Evolutionary conservation across 2,888 invertebrate genomes (phyloP).

Genomic region (Zelleria hepariella): DNA sequence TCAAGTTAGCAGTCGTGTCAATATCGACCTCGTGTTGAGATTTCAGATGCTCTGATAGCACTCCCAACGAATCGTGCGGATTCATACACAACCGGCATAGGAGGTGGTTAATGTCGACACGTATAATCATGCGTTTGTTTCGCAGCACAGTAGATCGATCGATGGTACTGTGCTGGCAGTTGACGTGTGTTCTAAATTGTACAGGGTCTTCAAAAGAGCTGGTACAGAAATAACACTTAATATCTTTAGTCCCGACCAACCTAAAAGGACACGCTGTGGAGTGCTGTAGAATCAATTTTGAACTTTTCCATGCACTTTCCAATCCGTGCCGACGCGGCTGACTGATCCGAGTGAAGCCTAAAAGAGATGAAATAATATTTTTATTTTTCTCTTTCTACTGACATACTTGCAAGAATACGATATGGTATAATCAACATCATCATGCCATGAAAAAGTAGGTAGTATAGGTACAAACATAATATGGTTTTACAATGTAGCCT

Average conservation of each 20-base stretch:
- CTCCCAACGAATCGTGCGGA: conserved; percentile 9
- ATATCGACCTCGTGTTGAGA: conserved; percentile 13
- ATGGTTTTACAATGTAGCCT: no score
- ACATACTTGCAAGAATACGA: neutral
- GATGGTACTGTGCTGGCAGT: neutral
- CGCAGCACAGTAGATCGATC: neutral
- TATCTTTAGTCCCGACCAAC: neutral
- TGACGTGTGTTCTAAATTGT: neutral
- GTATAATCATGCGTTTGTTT: neutral
- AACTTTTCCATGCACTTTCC: conserved; percentile 5
- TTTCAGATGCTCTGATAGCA: conserved; percentile 16
- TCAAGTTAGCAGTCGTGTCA: neutral
- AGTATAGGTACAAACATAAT: no score
- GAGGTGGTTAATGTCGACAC: conserved; percentile 1
- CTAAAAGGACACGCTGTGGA: conserved; percentile 11
- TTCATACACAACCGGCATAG: conserved; percentile 1
- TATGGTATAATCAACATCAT: no score
- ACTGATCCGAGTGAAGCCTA: neutral
- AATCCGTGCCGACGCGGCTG: neutral
- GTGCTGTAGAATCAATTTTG: conserved; percentile 9
- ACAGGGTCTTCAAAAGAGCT: neutral
- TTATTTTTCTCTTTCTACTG: neutral
- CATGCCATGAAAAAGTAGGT: neutral
- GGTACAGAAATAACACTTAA: neutral
- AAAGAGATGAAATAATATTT: neutral